Evolutionary conservation across 2,888 invertebrate species (phyloP).

Genomic region (Tryphoninae sp.): DNA sequence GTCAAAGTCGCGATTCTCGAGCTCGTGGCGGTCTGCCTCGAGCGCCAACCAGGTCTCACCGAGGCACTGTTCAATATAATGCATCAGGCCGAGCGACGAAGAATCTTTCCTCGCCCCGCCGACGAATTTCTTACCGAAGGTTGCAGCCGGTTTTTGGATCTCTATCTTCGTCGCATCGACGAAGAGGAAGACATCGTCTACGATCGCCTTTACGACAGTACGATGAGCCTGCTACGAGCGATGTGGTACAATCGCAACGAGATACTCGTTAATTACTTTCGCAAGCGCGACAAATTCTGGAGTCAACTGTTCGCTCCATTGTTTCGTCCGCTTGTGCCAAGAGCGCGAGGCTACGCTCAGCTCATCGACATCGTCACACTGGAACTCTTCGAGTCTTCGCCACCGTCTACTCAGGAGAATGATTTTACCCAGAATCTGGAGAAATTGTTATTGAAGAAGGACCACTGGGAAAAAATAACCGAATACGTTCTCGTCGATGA

Average conservation of each 20-base stretch:
- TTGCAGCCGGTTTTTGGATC: slow-evolving; percentile 78
- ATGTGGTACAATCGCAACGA: slow-evolving; percentile 81
- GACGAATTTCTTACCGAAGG: slow-evolving; percentile 79
- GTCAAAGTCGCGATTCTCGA: slow-evolving; percentile 81
- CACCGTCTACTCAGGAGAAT: slow-evolving; percentile 71
- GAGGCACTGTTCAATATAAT: slow-evolving; percentile 80
- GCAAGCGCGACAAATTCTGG: slow-evolving; percentile 79
- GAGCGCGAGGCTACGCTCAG: slow-evolving; percentile 77
- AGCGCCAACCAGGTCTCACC: slow-evolving; percentile 81
- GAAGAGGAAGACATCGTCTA: slow-evolving; percentile 77
- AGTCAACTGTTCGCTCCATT: slow-evolving; percentile 78
- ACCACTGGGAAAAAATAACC: slow-evolving; percentile 74
- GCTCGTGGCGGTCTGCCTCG: slow-evolving; percentile 81
- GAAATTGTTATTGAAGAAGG: slow-evolving; percentile 75
- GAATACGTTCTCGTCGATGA: slow-evolving; percentile 71
- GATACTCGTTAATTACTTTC: slow-evolving; percentile 79
- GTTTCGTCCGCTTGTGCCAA: slow-evolving; percentile 74
- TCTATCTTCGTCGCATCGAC: slow-evolving; percentile 75
- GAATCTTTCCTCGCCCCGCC: slow-evolving; percentile 78
- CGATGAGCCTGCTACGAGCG: slow-evolving; percentile 79
- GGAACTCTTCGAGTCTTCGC: slow-evolving; percentile 78
- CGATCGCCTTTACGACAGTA: slow-evolving; percentile 78
- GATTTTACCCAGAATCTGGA: slow-evolving; percentile 76
- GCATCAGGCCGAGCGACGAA: slow-evolving; percentile 78
- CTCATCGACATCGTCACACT: slow-evolving; percentile 78